A percentile compares a stretch with the other conserved stretches of the same genome.
phyloP scores from a whole-genome alignment of 2,113 vertebrate genomes.

The Tiliqua scincoides region DNA sequence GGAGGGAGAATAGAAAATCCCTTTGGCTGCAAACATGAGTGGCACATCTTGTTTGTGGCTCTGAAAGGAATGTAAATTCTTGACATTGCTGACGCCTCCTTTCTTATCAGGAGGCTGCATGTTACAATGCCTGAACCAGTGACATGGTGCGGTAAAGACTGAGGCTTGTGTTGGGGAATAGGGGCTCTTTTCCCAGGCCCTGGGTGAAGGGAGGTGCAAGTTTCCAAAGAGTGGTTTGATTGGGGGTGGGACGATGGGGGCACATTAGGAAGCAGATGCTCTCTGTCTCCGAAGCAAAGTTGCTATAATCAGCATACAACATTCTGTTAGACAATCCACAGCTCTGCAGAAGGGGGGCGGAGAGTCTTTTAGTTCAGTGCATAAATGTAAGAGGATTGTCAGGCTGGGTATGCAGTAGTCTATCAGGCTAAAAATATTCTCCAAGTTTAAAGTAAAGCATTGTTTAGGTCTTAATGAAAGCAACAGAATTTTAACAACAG shows the following conservation, averaged over 20 bases:
- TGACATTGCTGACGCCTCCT: constrained; percentile 46
- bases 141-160: constrained; percentile 49
- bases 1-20: constrained; percentile 26
- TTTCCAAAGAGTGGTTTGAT: constrained; percentile 67
- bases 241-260: constrained; percentile 44
- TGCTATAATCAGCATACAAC: constrained; percentile 66
- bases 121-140: constrained; percentile 63
- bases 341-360: constrained; percentile 45
- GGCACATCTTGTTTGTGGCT: constrained; percentile 24
- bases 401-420: constrained; percentile 66
- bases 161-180: constrained; percentile 44
- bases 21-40: constrained; percentile 31
- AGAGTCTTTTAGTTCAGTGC: constrained; percentile 65
- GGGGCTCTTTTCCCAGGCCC: constrained; percentile 75
- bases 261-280: constrained; percentile 76
- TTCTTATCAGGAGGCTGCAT: constrained; percentile 63
- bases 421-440: constrained; percentile 69
- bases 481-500: constrained; percentile 77
- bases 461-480: constrained; percentile 78
- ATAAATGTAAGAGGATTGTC: constrained; percentile 72
- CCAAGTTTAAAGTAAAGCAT: constrained; percentile 74
- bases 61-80: constrained; percentile 67
- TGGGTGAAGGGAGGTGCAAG: constrained; percentile 55
- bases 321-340: constrained; percentile 71
- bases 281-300: constrained; percentile 71